Conservation (phyloP, 2,113 vertebrate genomes). For the Manacus vitellinus region DNA sequence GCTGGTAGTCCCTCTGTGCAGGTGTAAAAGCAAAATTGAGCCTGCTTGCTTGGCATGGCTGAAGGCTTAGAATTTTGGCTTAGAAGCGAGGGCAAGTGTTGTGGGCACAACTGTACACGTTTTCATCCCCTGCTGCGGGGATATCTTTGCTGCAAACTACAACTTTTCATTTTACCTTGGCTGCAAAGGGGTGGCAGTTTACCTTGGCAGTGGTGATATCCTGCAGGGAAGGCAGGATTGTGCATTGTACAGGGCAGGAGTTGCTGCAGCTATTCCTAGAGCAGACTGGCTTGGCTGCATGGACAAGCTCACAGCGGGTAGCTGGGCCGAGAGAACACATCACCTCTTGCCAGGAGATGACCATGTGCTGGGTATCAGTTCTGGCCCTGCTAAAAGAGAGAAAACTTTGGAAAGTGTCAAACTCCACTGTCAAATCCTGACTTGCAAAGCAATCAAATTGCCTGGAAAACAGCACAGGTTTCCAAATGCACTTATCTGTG, state of each 20-base stretch:
- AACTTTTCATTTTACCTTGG: background rate
- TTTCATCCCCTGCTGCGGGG: background rate
- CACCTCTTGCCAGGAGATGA: background rate
- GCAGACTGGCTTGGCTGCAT: background rate
- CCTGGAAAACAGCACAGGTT: background rate
- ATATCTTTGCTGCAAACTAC: background rate
- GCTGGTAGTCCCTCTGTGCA: background rate
- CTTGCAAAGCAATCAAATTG: background rate
- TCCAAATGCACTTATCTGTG: background rate
- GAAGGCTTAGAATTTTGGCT: background rate
- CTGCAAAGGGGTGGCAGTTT: background rate
- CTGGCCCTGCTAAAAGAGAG: background rate
- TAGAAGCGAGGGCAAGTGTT: accelerated
- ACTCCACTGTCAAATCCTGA: background rate
- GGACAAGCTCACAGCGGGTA: background rate
- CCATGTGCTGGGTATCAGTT: background rate
- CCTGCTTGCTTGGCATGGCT: background rate
- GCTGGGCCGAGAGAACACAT: background rate
- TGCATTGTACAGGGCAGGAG: background rate
- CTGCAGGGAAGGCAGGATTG: background rate
- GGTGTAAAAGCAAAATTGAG: background rate
- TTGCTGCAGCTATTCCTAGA: background rate
- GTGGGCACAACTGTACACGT: accelerated
- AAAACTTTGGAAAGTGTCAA: background rate
- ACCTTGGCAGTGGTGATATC: background rate